Evolutionary conservation across 2,113 vertebrate species (phyloP).

Genomic region (Ptilorrhoa leucosticta): DNA sequence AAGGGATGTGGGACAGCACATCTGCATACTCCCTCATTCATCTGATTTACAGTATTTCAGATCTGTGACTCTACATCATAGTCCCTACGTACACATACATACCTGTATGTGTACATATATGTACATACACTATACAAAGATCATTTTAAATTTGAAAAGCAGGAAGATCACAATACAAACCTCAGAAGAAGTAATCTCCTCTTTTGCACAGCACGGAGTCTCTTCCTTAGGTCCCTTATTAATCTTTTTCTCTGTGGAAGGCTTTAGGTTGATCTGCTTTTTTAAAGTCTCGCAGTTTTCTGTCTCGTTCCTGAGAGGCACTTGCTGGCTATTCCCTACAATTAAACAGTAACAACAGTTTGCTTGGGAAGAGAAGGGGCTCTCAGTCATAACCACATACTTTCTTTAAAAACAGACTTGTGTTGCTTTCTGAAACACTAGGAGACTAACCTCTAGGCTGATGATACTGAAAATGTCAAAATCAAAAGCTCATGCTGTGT

Average conservation of each 20-base stretch:
- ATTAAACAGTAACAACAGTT: conserved; percentile 23
- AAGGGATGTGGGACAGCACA: not conserved
- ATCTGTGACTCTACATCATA: not conserved
- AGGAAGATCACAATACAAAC: conserved; percentile 44
- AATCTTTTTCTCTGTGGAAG: conserved; percentile 68
- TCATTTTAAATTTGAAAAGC: not conserved
- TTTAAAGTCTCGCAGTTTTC: conserved; percentile 70
- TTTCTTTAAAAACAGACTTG: not conserved
- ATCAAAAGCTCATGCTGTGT: not conserved
- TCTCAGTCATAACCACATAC: not conserved
- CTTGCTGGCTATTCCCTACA: conserved; percentile 73
- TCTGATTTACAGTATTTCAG: not conserved
- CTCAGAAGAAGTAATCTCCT: conserved; percentile 61
- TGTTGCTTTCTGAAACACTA: not conserved
- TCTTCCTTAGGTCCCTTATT: conserved; percentile 68
- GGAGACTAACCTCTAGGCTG: not conserved
- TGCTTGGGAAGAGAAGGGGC: not conserved
- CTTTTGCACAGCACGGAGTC: conserved; percentile 46
- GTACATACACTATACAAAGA: not conserved
- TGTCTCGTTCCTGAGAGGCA: conserved; percentile 70
- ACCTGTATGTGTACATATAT: not conserved
- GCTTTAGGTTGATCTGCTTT: conserved; percentile 63
- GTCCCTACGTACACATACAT: not conserved
- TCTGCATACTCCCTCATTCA: not conserved
- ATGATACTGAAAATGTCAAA: not conserved